A percentile compares a stretch with the other conserved stretches of the same genome.
These are phyloP conservation scores for Odontesthes bonariensis DNA, from an alignment of 2,113 vertebrate species.

Conservation along the genomic window DNA sequence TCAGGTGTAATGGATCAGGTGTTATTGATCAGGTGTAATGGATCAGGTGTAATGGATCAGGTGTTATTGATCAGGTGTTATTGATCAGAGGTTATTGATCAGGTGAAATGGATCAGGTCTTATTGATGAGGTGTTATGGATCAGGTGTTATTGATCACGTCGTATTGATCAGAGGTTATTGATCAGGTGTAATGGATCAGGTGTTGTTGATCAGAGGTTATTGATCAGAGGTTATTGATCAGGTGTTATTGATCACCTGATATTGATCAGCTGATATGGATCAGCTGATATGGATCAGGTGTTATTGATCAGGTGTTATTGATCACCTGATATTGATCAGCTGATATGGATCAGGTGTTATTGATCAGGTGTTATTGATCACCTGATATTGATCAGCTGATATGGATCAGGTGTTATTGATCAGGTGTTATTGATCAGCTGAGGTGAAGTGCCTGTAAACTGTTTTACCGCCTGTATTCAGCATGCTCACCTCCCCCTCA, in stretches of 20 bases:
- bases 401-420: background rate
- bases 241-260: background rate
- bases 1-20: too few relatives aligned
- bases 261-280: background rate
- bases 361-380: background rate
- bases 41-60: too few relatives aligned
- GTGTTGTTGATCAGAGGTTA: background rate
- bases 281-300: too few relatives aligned
- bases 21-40: background rate
- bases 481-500: slow-evolving; percentile 51
- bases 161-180: background rate
- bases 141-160: background rate
- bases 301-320: background rate
- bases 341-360: background rate
- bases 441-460: background rate
- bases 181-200: background rate
- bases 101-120: too few relatives aligned
- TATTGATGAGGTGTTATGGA: background rate
- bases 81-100: too few relatives aligned
- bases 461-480: slow-evolving; percentile 18
- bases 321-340: background rate
- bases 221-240: too few relatives aligned
- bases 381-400: background rate
- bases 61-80: background rate
- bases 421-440: background rate